Conservation (phyloP, 1,140 invertebrate genomes). For the Adoxophyes honmai region DNA sequence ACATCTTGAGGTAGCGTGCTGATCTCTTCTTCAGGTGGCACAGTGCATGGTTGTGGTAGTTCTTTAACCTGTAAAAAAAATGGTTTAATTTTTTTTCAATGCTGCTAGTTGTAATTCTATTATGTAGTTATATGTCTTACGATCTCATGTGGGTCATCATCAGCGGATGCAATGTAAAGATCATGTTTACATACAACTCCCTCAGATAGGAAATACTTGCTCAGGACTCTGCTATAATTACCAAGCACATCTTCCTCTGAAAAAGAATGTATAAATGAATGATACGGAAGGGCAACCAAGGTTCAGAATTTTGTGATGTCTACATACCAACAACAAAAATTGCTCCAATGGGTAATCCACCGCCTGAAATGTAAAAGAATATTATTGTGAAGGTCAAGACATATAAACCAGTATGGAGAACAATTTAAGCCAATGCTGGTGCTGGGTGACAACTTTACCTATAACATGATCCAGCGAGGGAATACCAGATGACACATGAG, state of each 20-base stretch:
- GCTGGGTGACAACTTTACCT: constrained; percentile 62
- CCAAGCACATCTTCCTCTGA: constrained; percentile 89
- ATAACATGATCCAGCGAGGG: constrained; percentile 83
- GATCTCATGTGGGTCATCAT: constrained; percentile 81
- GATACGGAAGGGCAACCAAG: neutral
- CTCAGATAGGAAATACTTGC: constrained; percentile 91
- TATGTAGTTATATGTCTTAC: constrained; percentile 52
- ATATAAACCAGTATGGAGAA: too few species aligned
- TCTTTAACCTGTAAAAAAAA: constrained; percentile 51
- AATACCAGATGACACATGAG: constrained; percentile 80
- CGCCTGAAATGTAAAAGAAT: constrained; percentile 66
- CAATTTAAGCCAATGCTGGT: too few species aligned
- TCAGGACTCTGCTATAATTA: constrained; percentile 84
- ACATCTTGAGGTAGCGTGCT: constrained; percentile 14
- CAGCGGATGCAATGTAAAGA: constrained; percentile 84
- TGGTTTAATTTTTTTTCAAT: neutral
- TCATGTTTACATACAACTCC: constrained; percentile 85
- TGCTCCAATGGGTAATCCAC: constrained; percentile 77
- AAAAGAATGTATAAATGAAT: constrained; percentile 34
- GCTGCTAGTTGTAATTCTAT: too few species aligned
- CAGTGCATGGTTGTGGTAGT: constrained; percentile 61
- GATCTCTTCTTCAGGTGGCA: constrained; percentile 38
- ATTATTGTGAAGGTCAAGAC: neutral
- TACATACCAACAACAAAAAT: constrained; percentile 77
- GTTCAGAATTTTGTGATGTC: neutral